Base-by-base conservation (phyloP, 2,113 vertebrate species). In the Girardinichthys multiradiatus region DNA sequence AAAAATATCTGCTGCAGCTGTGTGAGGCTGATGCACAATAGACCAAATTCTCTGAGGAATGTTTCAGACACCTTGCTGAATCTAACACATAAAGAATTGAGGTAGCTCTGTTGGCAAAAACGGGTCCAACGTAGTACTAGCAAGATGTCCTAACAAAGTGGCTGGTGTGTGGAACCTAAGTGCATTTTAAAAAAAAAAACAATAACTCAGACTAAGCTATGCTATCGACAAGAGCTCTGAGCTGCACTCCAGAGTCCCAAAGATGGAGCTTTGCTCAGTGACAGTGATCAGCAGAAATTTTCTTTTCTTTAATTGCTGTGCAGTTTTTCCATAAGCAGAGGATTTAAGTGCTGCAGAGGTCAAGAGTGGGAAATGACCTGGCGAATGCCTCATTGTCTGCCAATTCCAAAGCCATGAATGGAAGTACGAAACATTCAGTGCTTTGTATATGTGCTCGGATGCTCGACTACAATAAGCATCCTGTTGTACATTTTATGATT, bases 311-410 rank as follows among this genome's bases (percentile, higher is more conserved):
- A 51, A 66, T 45, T 19, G 42, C 75, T 67, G 17, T 71, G 68
- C 64, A 78, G 68, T 72, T 67, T 57, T 39, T 62, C 82, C 57
- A 76, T 64, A 35, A 61, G 35, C 64, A 14, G 57, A 81, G 35
- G 67, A 66, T 73, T 64, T 57, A 58, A 59, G 63, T 68, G 31
- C 64, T 54, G 58, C 71, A 8, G 63, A 21, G 10, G 8, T 30
- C n/a, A 67, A 80, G 67, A 82, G 76, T 76, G 80, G 84, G 85
- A 81, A 82, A 28, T 64, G 74, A 88, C 80, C 87, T 19, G 72
- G 72, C 64, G 74, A 58, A 24, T 29, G 61, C 72, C 70, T 79
- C 65, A 77, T 86, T 87, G 80, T 89, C 81, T 62, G 70, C 48
- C 57, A 54, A 80, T 75, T 82, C 63, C 29, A 30, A 54, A 77